Evolutionary conservation across 2,797 vertebrate species (phyloP), one percentile per base, ranked within the genome.

Genomic region (Onychomys arenicola): DNA sequence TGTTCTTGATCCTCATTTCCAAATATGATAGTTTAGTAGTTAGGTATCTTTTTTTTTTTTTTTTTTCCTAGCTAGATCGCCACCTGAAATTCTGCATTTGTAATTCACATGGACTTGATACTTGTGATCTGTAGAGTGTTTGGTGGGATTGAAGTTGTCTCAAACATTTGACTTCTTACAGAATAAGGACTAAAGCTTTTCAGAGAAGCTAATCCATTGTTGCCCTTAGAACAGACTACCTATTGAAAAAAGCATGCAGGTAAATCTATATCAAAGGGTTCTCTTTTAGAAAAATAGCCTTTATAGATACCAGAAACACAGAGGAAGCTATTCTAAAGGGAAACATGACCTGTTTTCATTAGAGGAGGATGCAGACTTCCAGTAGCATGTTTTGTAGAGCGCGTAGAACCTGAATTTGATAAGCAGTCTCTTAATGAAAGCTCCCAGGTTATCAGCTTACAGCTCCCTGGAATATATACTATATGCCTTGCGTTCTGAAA

Each of bases 271-370:
- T 46, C 19, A 43, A 89, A 21, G 12, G 12, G 19, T 37, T 8
- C 81, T 87, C 10, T 75, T 14, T 52, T 85, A 96, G 83, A 90
- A 97, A 95, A 52, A 29, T 37, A 59, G 6, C 17, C 82, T 96
- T 46, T 61, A 59, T 59, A 94, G 12, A 80, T 7, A 73, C 5
- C 65, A 88, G 40, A 92, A 75, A 85, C 89, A 55, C 57, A 81
- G 61, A 71, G 52, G 59, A 32, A 65, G 67, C 46, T 0, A 23
- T 2, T 80, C 2, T 40, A 77, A 75, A 89, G 13, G 2, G 69
- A 93, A 93, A 85, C 3, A 4, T 37, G 67, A 78, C 16, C 57
- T 32, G 55, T 1, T 23, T 90, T 80, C 65, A 37, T 17, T 57
- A 23, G 55, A 80, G 29, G 10, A 49, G 27, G 14, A 61, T 6